Percentiles rank a stretch among this genome's conserved stretches.
phyloP scores from a whole-genome alignment of 2,797 vertebrate genomes.

The Enteromius argenteus region DNA sequence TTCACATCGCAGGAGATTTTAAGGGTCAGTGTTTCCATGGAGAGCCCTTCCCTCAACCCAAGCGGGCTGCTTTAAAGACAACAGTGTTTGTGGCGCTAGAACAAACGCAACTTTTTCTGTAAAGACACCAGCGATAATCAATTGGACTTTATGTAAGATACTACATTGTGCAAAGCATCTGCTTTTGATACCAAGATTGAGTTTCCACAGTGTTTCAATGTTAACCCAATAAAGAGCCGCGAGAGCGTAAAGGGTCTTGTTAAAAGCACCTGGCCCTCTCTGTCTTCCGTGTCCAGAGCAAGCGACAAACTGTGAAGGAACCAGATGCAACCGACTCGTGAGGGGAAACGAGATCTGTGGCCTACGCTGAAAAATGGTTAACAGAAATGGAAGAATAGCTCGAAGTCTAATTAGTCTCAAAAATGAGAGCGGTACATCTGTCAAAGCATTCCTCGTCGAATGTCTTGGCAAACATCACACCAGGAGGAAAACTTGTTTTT shows the following conservation, averaged over 20 bases:
- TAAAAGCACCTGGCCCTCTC: slow-evolving; percentile 68
- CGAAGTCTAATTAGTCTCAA: slow-evolving; percentile 26
- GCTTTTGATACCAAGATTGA: slow-evolving; percentile 57
- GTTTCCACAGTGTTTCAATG: slow-evolving; percentile 62
- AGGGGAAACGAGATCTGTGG: slow-evolving; percentile 31
- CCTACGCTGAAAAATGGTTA: slow-evolving; percentile 1
- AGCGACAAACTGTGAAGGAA: slow-evolving; percentile 53
- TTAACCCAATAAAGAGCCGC: slow-evolving; percentile 61
- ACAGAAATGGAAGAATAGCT: slow-evolving; percentile 37
- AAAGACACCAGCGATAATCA: slow-evolving; percentile 66
- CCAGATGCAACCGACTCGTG: slow-evolving; percentile 29
- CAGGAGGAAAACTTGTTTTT: background rate
- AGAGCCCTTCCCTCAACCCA: slow-evolving; percentile 67
- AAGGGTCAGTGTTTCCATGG: slow-evolving; percentile 78
- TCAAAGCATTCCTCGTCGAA: slow-evolving; percentile 16
- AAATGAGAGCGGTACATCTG: slow-evolving; percentile 17
- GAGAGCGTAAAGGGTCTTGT: slow-evolving; percentile 60
- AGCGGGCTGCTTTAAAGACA: slow-evolving; percentile 72
- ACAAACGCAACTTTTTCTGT: slow-evolving; percentile 51
- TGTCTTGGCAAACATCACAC: slow-evolving; percentile 16
- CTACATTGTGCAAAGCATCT: slow-evolving; percentile 53
- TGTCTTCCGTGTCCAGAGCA: slow-evolving; percentile 58
- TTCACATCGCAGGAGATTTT: slow-evolving; percentile 75
- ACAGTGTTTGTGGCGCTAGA: slow-evolving; percentile 66
- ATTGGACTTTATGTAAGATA: slow-evolving; percentile 47